Evolutionary conservation across 2,113 vertebrate genomes (phyloP).

Genomic region (Heloderma charlesbogerti): DNA sequence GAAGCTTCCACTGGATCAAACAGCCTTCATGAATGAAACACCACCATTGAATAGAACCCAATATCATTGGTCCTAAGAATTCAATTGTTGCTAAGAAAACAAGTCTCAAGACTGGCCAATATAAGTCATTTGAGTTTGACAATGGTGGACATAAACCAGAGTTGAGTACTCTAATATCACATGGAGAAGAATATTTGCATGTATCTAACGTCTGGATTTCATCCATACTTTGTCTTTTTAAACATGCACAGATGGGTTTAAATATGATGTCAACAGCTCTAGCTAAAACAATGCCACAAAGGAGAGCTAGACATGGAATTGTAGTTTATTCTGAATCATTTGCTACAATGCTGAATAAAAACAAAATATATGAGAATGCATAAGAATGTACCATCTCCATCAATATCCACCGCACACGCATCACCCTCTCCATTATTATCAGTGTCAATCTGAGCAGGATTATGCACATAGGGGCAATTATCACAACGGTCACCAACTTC

Average conservation of each 20-base stretch:
- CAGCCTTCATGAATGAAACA: background rate
- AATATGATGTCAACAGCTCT: background rate
- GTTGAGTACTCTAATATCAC: too few relatives aligned
- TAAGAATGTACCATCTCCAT: slow-evolving; percentile 89
- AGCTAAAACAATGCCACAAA: background rate
- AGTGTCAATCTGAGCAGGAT: slow-evolving; percentile 95
- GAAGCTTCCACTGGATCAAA: background rate
- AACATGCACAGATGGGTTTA: rapidly evolving
- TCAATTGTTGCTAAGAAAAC: background rate
- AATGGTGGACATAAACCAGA: background rate
- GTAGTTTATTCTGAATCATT: background rate
- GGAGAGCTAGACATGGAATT: background rate
- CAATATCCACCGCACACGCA: slow-evolving; percentile 94
- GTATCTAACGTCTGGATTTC: background rate
- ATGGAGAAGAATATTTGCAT: background rate
- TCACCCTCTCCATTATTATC: slow-evolving; percentile 95
- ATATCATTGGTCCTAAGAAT: background rate
- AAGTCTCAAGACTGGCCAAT: background rate
- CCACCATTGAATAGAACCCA: background rate
- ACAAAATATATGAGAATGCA: background rate
- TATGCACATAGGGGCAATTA: slow-evolving; percentile 96
- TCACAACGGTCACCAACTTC: slow-evolving; percentile 97
- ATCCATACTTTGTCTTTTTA: background rate
- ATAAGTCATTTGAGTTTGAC: background rate
- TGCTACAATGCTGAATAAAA: background rate